Evolutionary conservation across 2,797 vertebrate genomes (phyloP), one percentile per base, ranked within the genome.

Genomic region (Ispidina picta): DNA sequence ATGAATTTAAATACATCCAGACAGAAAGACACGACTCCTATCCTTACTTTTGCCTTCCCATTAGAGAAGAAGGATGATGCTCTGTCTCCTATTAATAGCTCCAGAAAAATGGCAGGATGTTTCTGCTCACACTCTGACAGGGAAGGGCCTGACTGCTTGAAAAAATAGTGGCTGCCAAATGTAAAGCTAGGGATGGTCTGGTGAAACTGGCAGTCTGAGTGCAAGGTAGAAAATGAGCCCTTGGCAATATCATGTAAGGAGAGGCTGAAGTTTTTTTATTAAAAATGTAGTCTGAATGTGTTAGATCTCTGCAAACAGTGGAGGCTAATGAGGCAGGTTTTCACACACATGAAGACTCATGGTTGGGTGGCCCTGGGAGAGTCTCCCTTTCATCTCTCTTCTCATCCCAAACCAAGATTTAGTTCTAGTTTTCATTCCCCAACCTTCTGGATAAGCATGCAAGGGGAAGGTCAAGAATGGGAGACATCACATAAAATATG

Each of bases 101-200:
- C 29, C 74, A 95, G 88, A 73, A 68, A 87, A 94, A 94, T 62
- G 78, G 88, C 62, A 82, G 72, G 31, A 9, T 29, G 51, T 37
- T 94, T 84, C 86, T 87, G 65, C 75, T 89, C 62, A 15, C 35
- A 55, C 44, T 52, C 49, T 70, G 52, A 72, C 66, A 60, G 75
- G 31, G 49, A 82, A 73, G 81, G 60, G 60, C 71, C 66, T 54
- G 37, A 76, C 48, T 79, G 55, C 81, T 82, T 63, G 15, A 60
- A 82, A 85, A 88, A 79, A 60, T 1, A 56, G 25, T 33, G 18
- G 12, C 49, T 89, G 55, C 64, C 46, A 77, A 77, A 74, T 64
- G 51, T 70, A 44, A 77, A 87, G n/a, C 55, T 33, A 29, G 43
- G 12, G 18, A 3, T 80, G 56, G 60, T 41, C 83, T 82, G 70